phyloP scores from a whole-genome alignment of 2,888 invertebrate genomes.

The Megaustenia siamemsis region DNA sequence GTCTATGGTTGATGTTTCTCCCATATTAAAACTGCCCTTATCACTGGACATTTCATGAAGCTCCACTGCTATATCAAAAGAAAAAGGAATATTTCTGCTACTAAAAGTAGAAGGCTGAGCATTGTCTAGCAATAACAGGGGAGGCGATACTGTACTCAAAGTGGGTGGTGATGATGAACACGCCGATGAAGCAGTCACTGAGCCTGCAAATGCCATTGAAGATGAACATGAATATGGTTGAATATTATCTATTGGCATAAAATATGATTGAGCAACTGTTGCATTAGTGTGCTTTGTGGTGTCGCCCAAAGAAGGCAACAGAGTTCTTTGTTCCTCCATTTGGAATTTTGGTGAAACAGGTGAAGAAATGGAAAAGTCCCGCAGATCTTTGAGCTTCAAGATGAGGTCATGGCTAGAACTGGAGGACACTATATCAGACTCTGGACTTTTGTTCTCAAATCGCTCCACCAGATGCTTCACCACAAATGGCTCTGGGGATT shows the following conservation, averaged over 20 bases:
- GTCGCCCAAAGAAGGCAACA: not conserved
- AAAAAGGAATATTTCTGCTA: not conserved
- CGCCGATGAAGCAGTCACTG: not conserved
- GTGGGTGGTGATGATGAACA: not conserved
- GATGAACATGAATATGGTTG: not conserved
- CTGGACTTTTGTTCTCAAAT: constrained; percentile 61
- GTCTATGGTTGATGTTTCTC: not conserved
- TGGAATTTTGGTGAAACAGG: not conserved
- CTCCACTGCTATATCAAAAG: constrained; percentile 34
- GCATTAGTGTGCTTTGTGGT: not conserved
- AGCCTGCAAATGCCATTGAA: not conserved
- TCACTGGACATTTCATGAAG: constrained; percentile 22
- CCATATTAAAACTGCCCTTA: too few species aligned
- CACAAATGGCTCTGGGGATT: constrained; percentile 49
- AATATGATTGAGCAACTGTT: not conserved
- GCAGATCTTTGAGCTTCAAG: not conserved
- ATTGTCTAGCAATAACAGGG: too few species aligned
- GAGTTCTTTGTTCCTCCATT: not conserved
- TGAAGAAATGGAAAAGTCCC: not conserved
- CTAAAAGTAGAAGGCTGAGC: not conserved
- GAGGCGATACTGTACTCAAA: constrained; percentile 1
- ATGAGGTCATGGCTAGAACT: constrained; percentile 9
- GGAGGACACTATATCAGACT: constrained; percentile 26
- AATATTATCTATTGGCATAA: not conserved
- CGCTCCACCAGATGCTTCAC: constrained; percentile 66